Percentiles rank a stretch among this genome's conserved stretches.
These are phyloP conservation scores for Peromyscus attwateri DNA, from an alignment of 2,797 vertebrate species.

Conservation along the genomic window DNA sequence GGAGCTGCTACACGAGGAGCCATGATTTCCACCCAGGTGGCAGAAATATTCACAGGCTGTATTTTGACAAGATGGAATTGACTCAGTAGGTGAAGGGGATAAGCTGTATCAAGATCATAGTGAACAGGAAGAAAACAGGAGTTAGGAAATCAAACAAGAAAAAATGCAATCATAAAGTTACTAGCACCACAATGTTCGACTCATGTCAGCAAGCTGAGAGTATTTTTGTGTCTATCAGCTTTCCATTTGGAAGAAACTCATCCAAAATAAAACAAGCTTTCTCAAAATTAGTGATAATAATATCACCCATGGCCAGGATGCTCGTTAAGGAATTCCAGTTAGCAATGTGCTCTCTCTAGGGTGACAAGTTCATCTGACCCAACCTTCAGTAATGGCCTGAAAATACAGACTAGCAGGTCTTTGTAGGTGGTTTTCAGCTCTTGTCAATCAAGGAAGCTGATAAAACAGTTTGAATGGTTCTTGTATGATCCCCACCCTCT, in stretches of 20 bases:
- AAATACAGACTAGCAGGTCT: constrained; percentile 98
- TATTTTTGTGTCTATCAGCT: not conserved
- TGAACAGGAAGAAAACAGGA: not conserved
- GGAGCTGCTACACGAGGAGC: not conserved
- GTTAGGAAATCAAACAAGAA: not conserved
- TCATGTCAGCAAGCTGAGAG: too few species aligned
- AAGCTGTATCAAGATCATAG: not conserved
- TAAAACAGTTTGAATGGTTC: not conserved
- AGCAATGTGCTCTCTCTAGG: constrained; percentile 97
- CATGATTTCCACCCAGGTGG: not conserved
- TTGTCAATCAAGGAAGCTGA: not conserved
- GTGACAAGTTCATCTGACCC: constrained; percentile 98
- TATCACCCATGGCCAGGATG: constrained; percentile 98
- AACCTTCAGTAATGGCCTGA: constrained; percentile 96
- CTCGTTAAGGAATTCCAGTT: constrained; percentile 98
- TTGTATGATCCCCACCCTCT: not conserved
- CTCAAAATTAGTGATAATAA: constrained; percentile 99
- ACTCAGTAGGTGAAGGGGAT: not conserved
- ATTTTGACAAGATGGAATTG: not conserved
- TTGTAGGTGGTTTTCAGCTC: not conserved
- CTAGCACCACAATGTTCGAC: not conserved
- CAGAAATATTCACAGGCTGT: not conserved
- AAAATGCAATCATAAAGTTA: not conserved
- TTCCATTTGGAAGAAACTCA: constrained; percentile 91
- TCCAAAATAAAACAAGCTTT: constrained; percentile 98